Percentiles rank a stretch among this genome's conserved stretches.
Evolutionary conservation across 2,797 vertebrate genomes (phyloP).

Genomic region (Gobio occitaniae): DNA sequence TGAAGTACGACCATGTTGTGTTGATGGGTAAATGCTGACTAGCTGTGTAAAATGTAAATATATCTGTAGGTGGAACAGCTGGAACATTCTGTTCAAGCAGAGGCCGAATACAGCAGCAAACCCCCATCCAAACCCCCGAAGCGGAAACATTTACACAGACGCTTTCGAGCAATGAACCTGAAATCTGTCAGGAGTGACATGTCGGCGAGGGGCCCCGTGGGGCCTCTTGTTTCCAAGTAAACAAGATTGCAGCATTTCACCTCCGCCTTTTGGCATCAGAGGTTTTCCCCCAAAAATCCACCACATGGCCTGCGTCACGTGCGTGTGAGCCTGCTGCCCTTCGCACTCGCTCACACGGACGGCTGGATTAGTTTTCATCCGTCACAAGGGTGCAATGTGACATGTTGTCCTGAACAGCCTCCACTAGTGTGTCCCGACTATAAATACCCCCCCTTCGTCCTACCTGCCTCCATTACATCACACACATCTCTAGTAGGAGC

Average conservation of each 20-base stretch:
- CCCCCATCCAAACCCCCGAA: not conserved
- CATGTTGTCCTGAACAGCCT: conserved; percentile 60
- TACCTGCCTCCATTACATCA: conserved; percentile 60
- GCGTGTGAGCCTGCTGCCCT: conserved; percentile 51
- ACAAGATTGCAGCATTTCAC: not conserved
- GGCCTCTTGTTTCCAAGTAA: not conserved
- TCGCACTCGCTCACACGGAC: conserved; percentile 60
- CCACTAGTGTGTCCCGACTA: conserved; percentile 25
- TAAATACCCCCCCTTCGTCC: conserved; percentile 59
- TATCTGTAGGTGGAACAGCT: not conserved
- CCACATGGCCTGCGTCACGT: conserved; percentile 35
- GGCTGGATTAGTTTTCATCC: conserved; percentile 53
- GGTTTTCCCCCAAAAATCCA: conserved; percentile 40
- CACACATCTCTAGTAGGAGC: conserved; percentile 9
- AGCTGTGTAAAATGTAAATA: too few relatives aligned
- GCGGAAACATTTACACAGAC: not conserved
- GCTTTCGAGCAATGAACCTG: not conserved
- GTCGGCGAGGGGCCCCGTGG: not conserved
- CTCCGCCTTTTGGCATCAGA: conserved; percentile 34
- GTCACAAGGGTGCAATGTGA: conserved; percentile 74
- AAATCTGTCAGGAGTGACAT: not conserved
- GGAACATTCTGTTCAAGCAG: conserved; percentile 17
- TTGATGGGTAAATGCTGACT: not conserved
- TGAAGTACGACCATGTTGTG: not conserved
- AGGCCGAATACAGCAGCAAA: conserved; percentile 3